Conservation (phyloP, 2,888 invertebrate species). For the Abrostola tripartita region DNA sequence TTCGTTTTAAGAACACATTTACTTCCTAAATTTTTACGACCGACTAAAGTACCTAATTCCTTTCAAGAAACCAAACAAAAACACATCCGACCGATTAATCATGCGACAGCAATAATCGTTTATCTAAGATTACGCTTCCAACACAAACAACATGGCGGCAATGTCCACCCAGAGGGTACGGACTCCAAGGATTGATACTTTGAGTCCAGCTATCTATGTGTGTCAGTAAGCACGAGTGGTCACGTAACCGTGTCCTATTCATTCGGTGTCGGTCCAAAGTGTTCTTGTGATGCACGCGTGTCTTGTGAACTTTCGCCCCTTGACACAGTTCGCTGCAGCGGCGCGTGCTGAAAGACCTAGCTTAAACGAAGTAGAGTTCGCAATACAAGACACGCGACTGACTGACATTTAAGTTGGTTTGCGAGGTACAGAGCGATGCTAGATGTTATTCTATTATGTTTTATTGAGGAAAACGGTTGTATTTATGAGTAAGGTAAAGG, state of each 20-base stretch:
- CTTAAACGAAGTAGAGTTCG: slow-evolving; percentile 14
- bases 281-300: slow-evolving; percentile 31
- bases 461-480: neutral
- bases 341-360: slow-evolving; percentile 29
- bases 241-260: slow-evolving; percentile 30
- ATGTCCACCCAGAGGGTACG: slow-evolving; percentile 21
- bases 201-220: slow-evolving; percentile 42
- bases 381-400: slow-evolving; percentile 10
- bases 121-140: slow-evolving; percentile 20
- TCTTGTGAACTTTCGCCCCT: slow-evolving; percentile 40
- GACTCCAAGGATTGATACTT: slow-evolving; percentile 42
- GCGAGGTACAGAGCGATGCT: neutral
- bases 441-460: neutral
- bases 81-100: slow-evolving; percentile 7
- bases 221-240: slow-evolving; percentile 41
- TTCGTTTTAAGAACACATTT: too few species aligned
- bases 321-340: slow-evolving; percentile 33
- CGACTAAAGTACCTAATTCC: neutral
- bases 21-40: neutral
- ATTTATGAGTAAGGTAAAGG: neutral
- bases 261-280: slow-evolving; percentile 36
- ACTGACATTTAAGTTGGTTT: neutral
- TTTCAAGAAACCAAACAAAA: neutral
- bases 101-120: slow-evolving; percentile 33
- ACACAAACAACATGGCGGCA: slow-evolving; percentile 24